Evolutionary conservation across 2,888 invertebrate genomes (phyloP).

Genomic region (Julus scanicus): DNA sequence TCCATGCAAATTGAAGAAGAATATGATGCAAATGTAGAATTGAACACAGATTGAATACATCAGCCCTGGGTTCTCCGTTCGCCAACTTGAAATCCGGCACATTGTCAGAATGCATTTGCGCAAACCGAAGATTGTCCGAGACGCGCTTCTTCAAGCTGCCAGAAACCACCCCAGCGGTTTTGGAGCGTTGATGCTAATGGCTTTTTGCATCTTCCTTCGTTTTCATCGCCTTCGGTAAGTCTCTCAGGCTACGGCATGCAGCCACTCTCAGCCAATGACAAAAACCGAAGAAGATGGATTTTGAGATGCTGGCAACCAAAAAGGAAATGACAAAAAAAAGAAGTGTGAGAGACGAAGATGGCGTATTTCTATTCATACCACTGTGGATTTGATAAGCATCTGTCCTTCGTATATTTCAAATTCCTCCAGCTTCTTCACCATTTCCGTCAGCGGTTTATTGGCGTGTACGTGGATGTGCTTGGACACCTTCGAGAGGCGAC

Average conservation of each 20-base stretch:
- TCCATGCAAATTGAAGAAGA: conserved; percentile 35
- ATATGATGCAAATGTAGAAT: conserved; percentile 42
- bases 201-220: neutral
- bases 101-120: conserved; percentile 39
- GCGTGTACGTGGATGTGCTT: neutral
- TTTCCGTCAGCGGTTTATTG: neutral
- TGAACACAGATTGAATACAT: conserved; percentile 14
- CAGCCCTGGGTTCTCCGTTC: neutral
- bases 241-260: neutral
- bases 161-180: conserved; percentile 3
- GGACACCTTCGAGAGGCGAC: neutral
- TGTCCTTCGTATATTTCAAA: conserved; percentile 2
- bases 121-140: conserved; percentile 3
- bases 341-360: neutral
- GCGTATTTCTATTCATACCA: conserved; percentile 24
- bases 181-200: conserved; percentile 3
- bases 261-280: neutral
- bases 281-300: neutral
- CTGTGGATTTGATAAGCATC: conserved; percentile 8
- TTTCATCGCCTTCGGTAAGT: conserved; percentile 8
- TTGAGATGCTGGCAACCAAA: neutral
- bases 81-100: conserved; percentile 16
- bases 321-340: conserved; percentile 7
- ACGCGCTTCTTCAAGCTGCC: neutral
- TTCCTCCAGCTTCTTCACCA: neutral